phyloP scores from a whole-genome alignment of 2,113 vertebrate species.

The Aspiorhynchus laticeps region DNA sequence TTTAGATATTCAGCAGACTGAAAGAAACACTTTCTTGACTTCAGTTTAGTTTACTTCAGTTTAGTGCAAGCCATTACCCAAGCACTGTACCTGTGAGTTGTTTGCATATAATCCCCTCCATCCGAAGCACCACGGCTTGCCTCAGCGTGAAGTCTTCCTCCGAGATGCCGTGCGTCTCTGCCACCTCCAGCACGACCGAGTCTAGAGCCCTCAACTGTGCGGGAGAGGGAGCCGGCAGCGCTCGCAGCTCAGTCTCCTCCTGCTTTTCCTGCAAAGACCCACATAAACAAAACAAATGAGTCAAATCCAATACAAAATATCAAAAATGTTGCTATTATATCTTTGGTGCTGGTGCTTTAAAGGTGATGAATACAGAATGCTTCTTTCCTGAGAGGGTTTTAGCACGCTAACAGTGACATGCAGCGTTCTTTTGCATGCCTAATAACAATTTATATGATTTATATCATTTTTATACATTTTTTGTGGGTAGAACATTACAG shows the following conservation, averaged over 20 bases:
- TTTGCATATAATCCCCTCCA: constrained; percentile 87
- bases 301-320: background rate
- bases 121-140: constrained; percentile 82
- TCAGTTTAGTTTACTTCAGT: background rate
- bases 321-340: background rate
- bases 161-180: constrained; percentile 87
- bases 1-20: background rate
- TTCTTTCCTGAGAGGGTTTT: background rate
- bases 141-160: constrained; percentile 87
- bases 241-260: constrained; percentile 93
- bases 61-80: background rate
- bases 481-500: background rate
- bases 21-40: background rate
- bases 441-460: background rate
- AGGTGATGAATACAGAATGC: background rate
- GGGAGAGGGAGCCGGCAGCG: constrained; percentile 82
- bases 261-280: constrained; percentile 86
- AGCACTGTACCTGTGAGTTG: constrained; percentile 83
- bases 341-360: background rate
- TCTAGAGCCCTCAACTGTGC: constrained; percentile 88
- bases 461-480: background rate
- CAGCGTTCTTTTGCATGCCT: background rate
- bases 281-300: background rate
- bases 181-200: constrained; percentile 80
- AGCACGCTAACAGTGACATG: background rate